Conservation (phyloP, 1,140 invertebrate genomes). For the Anagrus nilaparvatae region DNA sequence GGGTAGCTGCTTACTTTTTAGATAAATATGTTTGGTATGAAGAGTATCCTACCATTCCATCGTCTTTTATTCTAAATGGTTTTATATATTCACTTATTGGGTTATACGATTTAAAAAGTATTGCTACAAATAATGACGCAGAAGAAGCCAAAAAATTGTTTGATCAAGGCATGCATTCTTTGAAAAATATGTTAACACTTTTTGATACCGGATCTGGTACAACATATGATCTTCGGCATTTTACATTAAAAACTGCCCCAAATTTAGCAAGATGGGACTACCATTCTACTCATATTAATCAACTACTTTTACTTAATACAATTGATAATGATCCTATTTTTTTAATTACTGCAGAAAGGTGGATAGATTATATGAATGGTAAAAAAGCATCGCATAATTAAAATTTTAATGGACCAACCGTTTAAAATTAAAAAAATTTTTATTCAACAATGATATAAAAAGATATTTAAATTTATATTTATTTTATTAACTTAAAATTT, state of each 20-base stretch:
- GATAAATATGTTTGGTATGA: slow-evolving; percentile 84
- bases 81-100: slow-evolving; percentile 97
- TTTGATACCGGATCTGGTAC: slow-evolving; percentile 94
- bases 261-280: slow-evolving; percentile 95
- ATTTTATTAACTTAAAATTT: not conserved
- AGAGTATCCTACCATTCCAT: slow-evolving; percentile 93
- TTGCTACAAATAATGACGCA: slow-evolving; percentile 48
- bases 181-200: slow-evolving; percentile 82
- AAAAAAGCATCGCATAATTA: slow-evolving; percentile 86
- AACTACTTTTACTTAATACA: slow-evolving; percentile 79
- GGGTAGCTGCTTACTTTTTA: slow-evolving; percentile 77
- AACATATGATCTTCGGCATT: slow-evolving; percentile 92
- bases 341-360: slow-evolving; percentile 75
- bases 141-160: slow-evolving; percentile 65
- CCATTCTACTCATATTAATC: slow-evolving; percentile 96
- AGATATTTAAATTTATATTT: not conserved
- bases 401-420: slow-evolving; percentile 22
- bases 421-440: not conserved
- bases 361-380: slow-evolving; percentile 95
- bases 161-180: slow-evolving; percentile 74
- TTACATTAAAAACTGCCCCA: slow-evolving; percentile 78
- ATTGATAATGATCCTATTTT: slow-evolving; percentile 80
- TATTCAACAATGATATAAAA: not conserved
- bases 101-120: slow-evolving; percentile 80
- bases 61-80: slow-evolving; percentile 94